Evolutionary conservation across 2,113 vertebrate genomes (phyloP).

Genomic region (Apistogramma diplotaenia): DNA sequence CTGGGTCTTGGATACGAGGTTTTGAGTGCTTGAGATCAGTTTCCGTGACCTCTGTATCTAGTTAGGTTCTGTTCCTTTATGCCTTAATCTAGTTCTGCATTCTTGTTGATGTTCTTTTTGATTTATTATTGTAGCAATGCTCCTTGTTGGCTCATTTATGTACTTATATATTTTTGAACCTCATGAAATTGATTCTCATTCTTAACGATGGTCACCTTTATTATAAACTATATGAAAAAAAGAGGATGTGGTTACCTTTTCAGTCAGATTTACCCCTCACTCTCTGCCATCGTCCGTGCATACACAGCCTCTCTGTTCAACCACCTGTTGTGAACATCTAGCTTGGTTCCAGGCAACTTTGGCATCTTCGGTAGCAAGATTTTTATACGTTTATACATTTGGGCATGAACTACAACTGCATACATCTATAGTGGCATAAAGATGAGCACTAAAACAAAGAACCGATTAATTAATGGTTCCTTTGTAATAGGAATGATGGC

Average conservation of each 20-base stretch:
- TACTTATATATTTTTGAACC: too few species aligned
- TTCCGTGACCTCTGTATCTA: neutral
- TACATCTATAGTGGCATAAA: neutral
- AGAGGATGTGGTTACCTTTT: neutral
- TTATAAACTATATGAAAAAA: neutral
- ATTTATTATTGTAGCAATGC: neutral
- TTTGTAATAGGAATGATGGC: neutral
- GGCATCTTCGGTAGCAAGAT: neutral
- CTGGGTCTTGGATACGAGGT: neutral
- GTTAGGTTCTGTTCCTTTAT: neutral
- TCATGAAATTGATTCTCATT: too few species aligned
- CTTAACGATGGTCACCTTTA: neutral
- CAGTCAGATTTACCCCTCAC: too few species aligned
- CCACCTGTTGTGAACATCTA: neutral
- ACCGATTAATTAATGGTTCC: neutral
- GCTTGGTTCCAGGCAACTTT: neutral
- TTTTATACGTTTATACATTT: neutral
- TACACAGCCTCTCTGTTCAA: neutral
- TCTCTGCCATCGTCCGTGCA: neutral
- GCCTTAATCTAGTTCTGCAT: neutral
- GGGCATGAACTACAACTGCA: neutral
- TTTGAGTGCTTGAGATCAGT: neutral
- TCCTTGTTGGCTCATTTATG: neutral
- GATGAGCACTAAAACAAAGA: neutral
- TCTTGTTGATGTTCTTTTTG: neutral